phyloP scores from a whole-genome alignment of 2,113 vertebrate genomes.

The Nestor notabilis region DNA sequence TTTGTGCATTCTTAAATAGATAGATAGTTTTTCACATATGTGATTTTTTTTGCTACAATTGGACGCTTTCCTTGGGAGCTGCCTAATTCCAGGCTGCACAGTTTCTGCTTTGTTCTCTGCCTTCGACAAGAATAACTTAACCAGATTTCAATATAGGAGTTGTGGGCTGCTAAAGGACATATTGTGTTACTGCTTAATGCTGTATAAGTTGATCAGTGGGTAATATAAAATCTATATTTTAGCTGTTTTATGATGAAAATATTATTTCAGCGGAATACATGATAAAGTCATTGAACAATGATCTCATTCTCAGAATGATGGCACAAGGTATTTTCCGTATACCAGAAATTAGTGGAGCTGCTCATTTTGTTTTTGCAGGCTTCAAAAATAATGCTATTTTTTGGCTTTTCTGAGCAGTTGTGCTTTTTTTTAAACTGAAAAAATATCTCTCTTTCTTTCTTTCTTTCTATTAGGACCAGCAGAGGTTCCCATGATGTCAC shows the following conservation, averaged over 20 bases:
- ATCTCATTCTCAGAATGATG: constrained; percentile 40
- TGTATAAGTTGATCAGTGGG: constrained; percentile 46
- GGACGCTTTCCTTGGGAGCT: constrained; percentile 60
- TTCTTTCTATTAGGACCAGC: constrained; percentile 84
- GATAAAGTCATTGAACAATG: constrained; percentile 54
- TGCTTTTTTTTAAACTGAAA: not conserved
- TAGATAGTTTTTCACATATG: constrained; percentile 66
- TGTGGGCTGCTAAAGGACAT: constrained; percentile 55
- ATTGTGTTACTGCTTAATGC: constrained; percentile 53
- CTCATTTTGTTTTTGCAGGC: constrained; percentile 32
- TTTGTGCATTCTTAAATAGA: constrained; percentile 70
- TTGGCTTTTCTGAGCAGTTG: not conserved
- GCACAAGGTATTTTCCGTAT: constrained; percentile 34
- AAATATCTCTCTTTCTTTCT: not conserved
- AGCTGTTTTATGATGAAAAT: constrained; percentile 56
- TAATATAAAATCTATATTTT: constrained; percentile 40
- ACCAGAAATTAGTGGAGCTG: constrained; percentile 9
- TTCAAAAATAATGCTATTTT: constrained; percentile 31
- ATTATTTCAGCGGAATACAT: constrained; percentile 45
- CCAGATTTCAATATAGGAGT: constrained; percentile 40
- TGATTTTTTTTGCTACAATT: constrained; percentile 42
- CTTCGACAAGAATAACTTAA: constrained; percentile 56
- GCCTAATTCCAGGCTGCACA: constrained; percentile 49
- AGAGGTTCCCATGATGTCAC: constrained; percentile 99
- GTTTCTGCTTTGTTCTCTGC: constrained; percentile 60